Evolutionary conservation across 2,888 invertebrate species (phyloP).

Genomic region (Nowickia ferox): DNA sequence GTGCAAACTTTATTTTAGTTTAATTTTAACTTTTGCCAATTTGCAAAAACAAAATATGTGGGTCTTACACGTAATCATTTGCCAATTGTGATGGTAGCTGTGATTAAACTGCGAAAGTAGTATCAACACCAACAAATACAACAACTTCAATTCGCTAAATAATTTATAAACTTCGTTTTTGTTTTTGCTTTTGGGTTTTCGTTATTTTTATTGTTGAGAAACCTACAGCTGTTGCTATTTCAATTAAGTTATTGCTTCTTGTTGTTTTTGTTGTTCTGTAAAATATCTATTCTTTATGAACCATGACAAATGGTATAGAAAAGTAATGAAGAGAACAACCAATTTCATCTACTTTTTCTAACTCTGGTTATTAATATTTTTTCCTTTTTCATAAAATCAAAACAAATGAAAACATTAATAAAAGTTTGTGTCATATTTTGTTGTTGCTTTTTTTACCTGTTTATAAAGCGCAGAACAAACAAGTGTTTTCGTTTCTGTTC

Average conservation of each 20-base stretch:
- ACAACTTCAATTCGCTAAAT: slow-evolving; percentile 15
- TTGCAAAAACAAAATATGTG: slow-evolving; percentile 36
- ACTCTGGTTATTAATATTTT: slow-evolving; percentile 17
- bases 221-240: slow-evolving; percentile 42
- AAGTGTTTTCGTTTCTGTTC: neutral
- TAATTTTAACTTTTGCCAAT: slow-evolving; percentile 38
- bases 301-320: slow-evolving; percentile 60
- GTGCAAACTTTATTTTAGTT: neutral
- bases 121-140: slow-evolving; percentile 7
- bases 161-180: slow-evolving; percentile 30
- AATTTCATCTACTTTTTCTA: slow-evolving; percentile 30
- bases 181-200: too few relatives aligned
- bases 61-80: slow-evolving; percentile 63
- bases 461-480: neutral
- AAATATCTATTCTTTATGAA: slow-evolving; percentile 61
- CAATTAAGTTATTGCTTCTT: slow-evolving; percentile 23
- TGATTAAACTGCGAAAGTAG: slow-evolving; percentile 41
- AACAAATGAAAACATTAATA: slow-evolving; percentile 29
- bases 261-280: slow-evolving; percentile 21
- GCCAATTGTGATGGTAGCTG: slow-evolving; percentile 28
- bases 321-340: slow-evolving; percentile 43
- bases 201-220: slow-evolving; percentile 32
- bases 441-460: neutral
- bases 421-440: neutral
- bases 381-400: slow-evolving; percentile 12